These are phyloP conservation scores for Leptopilina syphax DNA, from an alignment of 2,888 invertebrate genomes.

Conservation along the genomic window DNA sequence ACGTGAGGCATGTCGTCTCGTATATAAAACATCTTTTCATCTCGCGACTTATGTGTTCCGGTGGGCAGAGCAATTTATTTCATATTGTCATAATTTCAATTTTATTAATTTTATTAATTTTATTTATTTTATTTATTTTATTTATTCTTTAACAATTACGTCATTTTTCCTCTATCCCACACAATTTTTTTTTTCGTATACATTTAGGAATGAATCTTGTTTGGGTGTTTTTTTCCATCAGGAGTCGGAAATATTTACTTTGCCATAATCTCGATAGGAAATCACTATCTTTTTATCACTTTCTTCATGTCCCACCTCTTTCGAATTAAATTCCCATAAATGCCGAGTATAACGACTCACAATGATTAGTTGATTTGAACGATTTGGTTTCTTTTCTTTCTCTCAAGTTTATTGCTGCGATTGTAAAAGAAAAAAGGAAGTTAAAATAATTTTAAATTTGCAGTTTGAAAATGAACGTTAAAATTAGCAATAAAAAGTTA, in stretches of 20 bases:
- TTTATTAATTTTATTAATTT: too few relatives aligned
- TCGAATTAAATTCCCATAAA: conserved; percentile 36
- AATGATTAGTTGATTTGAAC: conserved; percentile 5
- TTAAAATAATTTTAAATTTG: too few relatives aligned
- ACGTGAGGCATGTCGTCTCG: conserved; percentile 54
- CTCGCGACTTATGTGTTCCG: conserved; percentile 54
- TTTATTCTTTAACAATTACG: too few relatives aligned
- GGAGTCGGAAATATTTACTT: conserved; percentile 68
- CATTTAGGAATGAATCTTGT: too few relatives aligned
- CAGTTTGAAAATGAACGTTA: too few relatives aligned
- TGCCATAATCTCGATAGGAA: conserved; percentile 63
- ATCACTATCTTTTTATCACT: conserved; percentile 12
- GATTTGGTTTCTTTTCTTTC: background rate
- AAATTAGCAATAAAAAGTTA: background rate
- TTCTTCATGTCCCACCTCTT: background rate
- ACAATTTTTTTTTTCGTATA: too few relatives aligned
- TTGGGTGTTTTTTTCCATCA: conserved; percentile 49
- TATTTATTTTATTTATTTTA: too few relatives aligned
- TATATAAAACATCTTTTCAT: conserved; percentile 50
- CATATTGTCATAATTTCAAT: conserved; percentile 65
- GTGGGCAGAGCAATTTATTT: conserved; percentile 66
- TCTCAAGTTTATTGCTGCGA: too few relatives aligned
- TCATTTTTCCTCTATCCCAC: too few relatives aligned
- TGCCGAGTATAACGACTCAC: conserved; percentile 12
- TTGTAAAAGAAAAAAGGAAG: too few relatives aligned